Conservation (phyloP, 2,113 vertebrate genomes). For the Muntiacus muntjak region DNA sequence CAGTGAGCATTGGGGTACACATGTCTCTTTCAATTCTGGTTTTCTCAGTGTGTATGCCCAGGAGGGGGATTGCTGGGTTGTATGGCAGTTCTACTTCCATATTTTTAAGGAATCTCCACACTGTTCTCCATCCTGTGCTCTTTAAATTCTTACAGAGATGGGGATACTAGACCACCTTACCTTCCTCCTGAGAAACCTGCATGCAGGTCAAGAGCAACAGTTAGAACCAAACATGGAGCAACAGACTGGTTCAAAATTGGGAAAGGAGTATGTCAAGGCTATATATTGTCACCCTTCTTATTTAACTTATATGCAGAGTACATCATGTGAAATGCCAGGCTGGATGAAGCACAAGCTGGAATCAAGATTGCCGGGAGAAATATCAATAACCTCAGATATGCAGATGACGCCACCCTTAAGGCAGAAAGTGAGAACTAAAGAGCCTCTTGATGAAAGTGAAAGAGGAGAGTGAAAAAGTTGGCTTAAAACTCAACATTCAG, state of each 20-base stretch:
- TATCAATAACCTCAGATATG: neutral
- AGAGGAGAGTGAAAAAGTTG: neutral
- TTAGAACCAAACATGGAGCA: neutral
- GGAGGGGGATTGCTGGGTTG: too few species aligned
- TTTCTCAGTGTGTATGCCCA: neutral
- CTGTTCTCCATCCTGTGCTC: neutral
- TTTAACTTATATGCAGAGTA: neutral
- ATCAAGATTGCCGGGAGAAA: neutral
- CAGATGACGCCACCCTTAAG: neutral
- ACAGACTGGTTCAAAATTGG: neutral
- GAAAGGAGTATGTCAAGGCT: neutral
- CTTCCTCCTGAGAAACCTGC: neutral
- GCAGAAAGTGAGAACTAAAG: neutral
- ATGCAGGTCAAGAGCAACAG: neutral
- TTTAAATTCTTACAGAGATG: neutral
- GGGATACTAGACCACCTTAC: neutral
- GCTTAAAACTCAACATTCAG: neutral
- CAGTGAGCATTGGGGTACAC: rapidly evolving
- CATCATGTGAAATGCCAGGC: neutral
- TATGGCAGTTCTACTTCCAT: neutral
- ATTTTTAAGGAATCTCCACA: neutral
- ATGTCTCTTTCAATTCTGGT: neutral
- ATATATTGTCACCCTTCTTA: neutral
- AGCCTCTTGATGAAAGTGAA: neutral
- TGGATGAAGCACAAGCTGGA: neutral